Percentiles rank a stretch among this genome's conserved stretches.
These are phyloP conservation scores for Spea multiplicata DNA, from an alignment of 2,113 vertebrate species.

Conservation along the genomic window DNA sequence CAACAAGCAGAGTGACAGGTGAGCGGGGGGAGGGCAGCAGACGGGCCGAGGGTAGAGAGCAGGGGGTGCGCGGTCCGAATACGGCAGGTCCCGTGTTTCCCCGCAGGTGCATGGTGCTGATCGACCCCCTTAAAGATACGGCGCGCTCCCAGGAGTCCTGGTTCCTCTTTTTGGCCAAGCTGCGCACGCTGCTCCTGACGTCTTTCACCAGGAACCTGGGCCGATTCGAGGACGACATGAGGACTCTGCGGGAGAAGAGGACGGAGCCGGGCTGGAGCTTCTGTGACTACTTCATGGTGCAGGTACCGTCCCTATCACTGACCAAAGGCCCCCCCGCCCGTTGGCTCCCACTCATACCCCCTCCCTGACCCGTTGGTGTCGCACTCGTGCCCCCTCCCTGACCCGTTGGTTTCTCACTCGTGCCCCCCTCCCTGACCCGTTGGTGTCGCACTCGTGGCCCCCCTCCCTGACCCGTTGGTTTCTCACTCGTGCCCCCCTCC, in stretches of 20 bases:
- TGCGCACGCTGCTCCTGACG: slow-evolving; percentile 94
- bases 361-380: neutral
- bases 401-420: neutral
- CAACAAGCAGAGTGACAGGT: slow-evolving; percentile 99
- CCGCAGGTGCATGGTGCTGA: slow-evolving; percentile 89
- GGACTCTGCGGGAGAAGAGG: slow-evolving; percentile 92
- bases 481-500: neutral
- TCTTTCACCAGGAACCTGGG: slow-evolving; percentile 98
- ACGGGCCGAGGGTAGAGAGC: no score
- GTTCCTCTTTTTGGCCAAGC: slow-evolving; percentile 92
- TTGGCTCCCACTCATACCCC: neutral
- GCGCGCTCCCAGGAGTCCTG: slow-evolving; percentile 96
- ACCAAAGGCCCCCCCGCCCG: no score
- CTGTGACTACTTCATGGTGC: slow-evolving; percentile 98
- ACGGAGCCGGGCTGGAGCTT: slow-evolving; percentile 98
- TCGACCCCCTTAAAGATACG: slow-evolving; percentile 95
- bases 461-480: neutral
- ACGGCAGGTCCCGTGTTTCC: slow-evolving; percentile 38
- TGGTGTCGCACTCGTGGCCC: neutral
- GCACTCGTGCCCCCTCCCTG: neutral
- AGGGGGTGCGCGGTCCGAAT: neutral
- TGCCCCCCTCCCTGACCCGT: neutral
- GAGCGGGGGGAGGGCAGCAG: slow-evolving; percentile 14
- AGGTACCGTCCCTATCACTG: slow-evolving; percentile 66
- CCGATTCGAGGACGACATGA: slow-evolving; percentile 97